A percentile compares a stretch with the other conserved stretches of the same genome.
These are phyloP conservation scores for Acanthopagrus latus DNA, from an alignment of 2,797 vertebrate species.

Conservation along the genomic window DNA sequence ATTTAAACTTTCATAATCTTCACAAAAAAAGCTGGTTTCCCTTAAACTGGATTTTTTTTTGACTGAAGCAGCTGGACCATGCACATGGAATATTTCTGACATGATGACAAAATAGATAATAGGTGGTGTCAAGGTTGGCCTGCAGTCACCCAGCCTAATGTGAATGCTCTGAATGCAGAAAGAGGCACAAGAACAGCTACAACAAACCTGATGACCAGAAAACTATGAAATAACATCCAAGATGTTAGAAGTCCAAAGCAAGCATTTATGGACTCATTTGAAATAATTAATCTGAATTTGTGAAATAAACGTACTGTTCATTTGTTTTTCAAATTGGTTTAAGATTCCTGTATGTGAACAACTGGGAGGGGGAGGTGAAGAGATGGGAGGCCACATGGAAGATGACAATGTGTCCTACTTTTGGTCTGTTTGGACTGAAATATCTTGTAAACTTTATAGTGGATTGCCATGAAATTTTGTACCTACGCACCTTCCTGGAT, in stretches of 20 bases:
- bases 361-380: neutral
- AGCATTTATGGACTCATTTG: neutral
- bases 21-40: constrained; percentile 1
- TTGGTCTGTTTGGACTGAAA: neutral
- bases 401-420: neutral
- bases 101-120: neutral
- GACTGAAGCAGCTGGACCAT: neutral
- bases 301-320: neutral
- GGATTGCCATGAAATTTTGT: neutral
- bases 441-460: neutral
- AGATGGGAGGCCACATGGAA: neutral
- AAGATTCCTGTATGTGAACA: neutral
- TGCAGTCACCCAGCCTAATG: neutral
- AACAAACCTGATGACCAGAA: neutral
- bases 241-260: neutral
- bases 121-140: neutral
- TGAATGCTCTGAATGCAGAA: neutral
- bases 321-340: neutral
- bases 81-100: constrained; percentile 7
- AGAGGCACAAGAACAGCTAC: neutral
- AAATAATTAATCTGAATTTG: neutral
- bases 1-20: constrained; percentile 18
- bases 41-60: neutral
- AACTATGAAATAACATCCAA: neutral
- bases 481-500: neutral